Base-by-base conservation (phyloP, 1,140 invertebrate genomes). In the Drosophila parvula region DNA sequence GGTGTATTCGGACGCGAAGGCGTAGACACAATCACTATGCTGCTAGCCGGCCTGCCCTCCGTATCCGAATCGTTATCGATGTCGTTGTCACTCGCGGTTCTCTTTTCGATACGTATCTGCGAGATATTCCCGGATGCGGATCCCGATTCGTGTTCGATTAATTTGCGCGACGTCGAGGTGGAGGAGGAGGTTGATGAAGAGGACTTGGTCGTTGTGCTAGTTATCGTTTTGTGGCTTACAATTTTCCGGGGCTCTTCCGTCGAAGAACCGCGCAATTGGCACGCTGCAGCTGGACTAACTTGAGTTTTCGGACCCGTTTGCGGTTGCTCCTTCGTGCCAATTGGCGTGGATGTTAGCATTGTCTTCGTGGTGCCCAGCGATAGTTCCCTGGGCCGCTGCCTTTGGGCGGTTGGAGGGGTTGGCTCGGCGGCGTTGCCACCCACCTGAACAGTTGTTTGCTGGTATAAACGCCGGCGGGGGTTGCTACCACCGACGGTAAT, bases 251-350 rank as follows among this genome's bases (percentile, higher is more conserved):
- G 79, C 78, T 91, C 90, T 91, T 91, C 85, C 78, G 90, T 48
- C 48, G 77, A 89, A 91, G 90, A 91, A 91, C 90, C 90, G 65
- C 84, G 80, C 90, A 91, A 91, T 90, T 91, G 90, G 86, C 90
- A 84, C 86, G 90, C 76, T 89, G 79, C 78, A 61, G 67, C 67
- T 78, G 75, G 71, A 91, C 90, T 91, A 70, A 80, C 65, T 53
- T 47, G 55, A 58, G 70, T 69, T 64, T 50, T 53, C 59, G 68
- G 67, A 63, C 74, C 77, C 75, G 74, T 71, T 80, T 84, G 88
- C 81, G 82, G 88, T 90, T 88, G 83, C 88, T 90, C 81, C 86
- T 90, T 84, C 85, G 85, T 81, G 78, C 83, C 83, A 84, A 83
- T 89, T 51, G 83, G 83, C 53, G 83, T 86, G 63, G 83, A 86